Conservation (phyloP, 2,797 vertebrate genomes). For the Remorina albescens region DNA sequence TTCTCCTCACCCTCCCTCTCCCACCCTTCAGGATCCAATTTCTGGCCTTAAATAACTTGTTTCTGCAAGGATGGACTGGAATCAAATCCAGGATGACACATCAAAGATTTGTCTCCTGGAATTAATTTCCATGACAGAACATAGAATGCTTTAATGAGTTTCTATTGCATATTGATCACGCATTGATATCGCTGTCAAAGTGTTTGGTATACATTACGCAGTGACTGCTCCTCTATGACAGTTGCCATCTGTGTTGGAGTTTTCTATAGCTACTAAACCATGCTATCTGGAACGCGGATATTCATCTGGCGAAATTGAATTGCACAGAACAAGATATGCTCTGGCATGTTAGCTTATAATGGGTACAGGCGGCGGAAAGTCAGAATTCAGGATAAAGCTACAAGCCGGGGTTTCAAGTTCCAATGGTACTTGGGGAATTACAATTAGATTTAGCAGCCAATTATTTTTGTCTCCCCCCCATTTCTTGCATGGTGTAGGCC, state of each 20-base stretch:
- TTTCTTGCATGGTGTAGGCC: slow-evolving; percentile 8
- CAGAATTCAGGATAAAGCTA: slow-evolving; percentile 57
- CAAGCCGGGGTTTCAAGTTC: slow-evolving; percentile 56
- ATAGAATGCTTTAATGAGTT: slow-evolving; percentile 82
- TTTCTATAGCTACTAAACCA: slow-evolving; percentile 49
- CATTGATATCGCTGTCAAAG: slow-evolving; percentile 75
- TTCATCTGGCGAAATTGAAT: slow-evolving; percentile 72
- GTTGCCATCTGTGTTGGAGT: slow-evolving; percentile 63
- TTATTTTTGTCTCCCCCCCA: background rate
- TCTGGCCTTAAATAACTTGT: slow-evolving; percentile 81
- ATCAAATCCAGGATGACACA: slow-evolving; percentile 79
- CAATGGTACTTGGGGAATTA: slow-evolving; percentile 47
- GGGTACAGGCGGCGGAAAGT: slow-evolving; percentile 69
- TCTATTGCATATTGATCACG: slow-evolving; percentile 86
- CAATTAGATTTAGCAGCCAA: slow-evolving; percentile 49
- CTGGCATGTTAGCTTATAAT: slow-evolving; percentile 71
- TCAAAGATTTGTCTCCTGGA: slow-evolving; percentile 80
- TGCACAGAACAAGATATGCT: slow-evolving; percentile 65
- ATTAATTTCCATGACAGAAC: slow-evolving; percentile 82
- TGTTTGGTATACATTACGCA: slow-evolving; percentile 72
- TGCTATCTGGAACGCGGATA: slow-evolving; percentile 50
- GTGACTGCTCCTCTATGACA: slow-evolving; percentile 63
- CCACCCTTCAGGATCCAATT: slow-evolving; percentile 69
- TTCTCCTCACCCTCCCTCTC: slow-evolving; percentile 4
- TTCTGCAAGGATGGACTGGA: slow-evolving; percentile 81